Evolutionary conservation across 2,888 invertebrate genomes (phyloP), one percentile per base, ranked within the genome.

Genomic region (Lycia hirtaria): DNA sequence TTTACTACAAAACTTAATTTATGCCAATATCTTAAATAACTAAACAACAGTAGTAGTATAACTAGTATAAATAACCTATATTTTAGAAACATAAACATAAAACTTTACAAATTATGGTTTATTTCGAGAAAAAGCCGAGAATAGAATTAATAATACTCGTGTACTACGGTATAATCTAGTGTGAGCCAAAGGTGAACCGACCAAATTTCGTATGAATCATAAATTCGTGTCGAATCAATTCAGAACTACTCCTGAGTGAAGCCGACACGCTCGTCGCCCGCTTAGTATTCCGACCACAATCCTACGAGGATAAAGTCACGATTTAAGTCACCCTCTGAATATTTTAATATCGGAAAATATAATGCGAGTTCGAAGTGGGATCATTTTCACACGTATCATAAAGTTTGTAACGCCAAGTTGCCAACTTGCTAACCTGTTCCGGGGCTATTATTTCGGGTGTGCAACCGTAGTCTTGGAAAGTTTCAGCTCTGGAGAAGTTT

Each of bases 401-500:
- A 61, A 69, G 67, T 60, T 59, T 43, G 50, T 45, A 57, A 41
- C 54, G 57, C 44, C 33, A 56, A 64, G 60, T 64, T 56, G 48
- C 48, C 20, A 52, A 63, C 59, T 54, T 60, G 60, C 71, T 72
- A 60, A 87, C 86, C 78, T 86, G 87, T 73, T 85, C 83, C 33
- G 79, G 79, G 17, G 75, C 68, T 68, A 73, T 75, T 61, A 71
- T 76, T 68, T 80, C 76, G 49, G 76, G 65, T 62, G 77, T 70
- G 75, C 88, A 88, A 56, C 81, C 79, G 45, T 69, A 68, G 61
- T 88, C 84, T 76, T 83, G 82, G 75, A 87, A 89, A 73, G 86
- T 88, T 80, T 84, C 80, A n/a, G 84, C 84, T 45, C 83, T 72
- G 28, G 83, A 79, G 76, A 85, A 85, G 79, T 88, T 87, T 28